These are phyloP conservation scores for Cyphomyrmex costatus DNA, from an alignment of 1,140 invertebrate species.

Conservation along the genomic window DNA sequence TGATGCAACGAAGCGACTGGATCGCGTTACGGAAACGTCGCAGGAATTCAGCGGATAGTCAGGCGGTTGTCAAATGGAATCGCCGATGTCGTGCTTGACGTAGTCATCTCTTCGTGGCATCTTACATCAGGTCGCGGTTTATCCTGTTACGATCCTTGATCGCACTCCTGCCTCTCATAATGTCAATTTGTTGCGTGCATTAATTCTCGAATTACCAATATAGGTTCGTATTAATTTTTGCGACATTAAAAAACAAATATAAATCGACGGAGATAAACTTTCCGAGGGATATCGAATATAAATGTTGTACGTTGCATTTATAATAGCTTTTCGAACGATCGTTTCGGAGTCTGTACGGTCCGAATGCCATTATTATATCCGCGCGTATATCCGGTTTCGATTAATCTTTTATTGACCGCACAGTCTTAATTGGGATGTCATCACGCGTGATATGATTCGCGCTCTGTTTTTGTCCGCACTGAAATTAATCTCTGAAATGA, in stretches of 20 bases:
- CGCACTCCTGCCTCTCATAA: neutral
- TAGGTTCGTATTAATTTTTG: neutral
- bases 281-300: neutral
- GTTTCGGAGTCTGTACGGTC: neutral
- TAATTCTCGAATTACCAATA: neutral
- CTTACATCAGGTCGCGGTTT: neutral
- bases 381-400: conserved; percentile 51
- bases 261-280: neutral
- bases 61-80: conserved; percentile 19
- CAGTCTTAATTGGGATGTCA: conserved; percentile 72
- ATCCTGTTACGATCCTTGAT: neutral
- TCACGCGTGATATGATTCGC: conserved; percentile 33
- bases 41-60: conserved; percentile 30
- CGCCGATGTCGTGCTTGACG: conserved; percentile 2
- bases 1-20: conserved; percentile 40
- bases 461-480: conserved; percentile 44
- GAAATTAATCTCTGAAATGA: conserved; percentile 74
- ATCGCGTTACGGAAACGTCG: conserved; percentile 5
- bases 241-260: neutral
- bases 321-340: conserved; percentile 43
- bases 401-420: conserved; percentile 73
- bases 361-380: conserved; percentile 23
- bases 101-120: neutral
- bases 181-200: conserved; percentile 5
- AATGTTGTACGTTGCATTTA: conserved; percentile 8